Evolutionary conservation across 2,797 vertebrate genomes (phyloP), one percentile per base, ranked within the genome.

Genomic region (Anas georgica): DNA sequence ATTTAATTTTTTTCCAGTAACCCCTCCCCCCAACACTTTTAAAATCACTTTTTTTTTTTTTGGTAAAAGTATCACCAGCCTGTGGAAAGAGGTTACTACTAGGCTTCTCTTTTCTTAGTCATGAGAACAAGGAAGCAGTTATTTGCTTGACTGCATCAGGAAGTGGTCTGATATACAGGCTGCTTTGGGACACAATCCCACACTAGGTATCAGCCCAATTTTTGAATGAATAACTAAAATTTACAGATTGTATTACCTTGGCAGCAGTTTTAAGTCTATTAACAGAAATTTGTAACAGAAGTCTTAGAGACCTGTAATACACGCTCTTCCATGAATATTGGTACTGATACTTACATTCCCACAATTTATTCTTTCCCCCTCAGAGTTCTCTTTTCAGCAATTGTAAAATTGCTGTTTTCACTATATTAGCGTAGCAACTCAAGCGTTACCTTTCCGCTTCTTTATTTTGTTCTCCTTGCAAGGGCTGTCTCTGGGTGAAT

Each of bases 381-480:
- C 21, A 4, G 15, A 72, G 66, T 50, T 81, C 54, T 58, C 41
- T 31, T 59, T 26, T 8, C 15, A 43, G 55, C 55, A 91, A 54
- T 73, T 80, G 63, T 43, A n/a, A 68, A 68, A 56, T 2, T 54
- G 9, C 23, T 12, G 23, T 39, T 90, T 74, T 33, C 76, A 37
- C 10, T 58, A 7, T 29, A 46, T 31, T 2, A n/a, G 5, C 5
- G 26, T 1, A 69, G 56, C 35, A 83, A 56, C 4, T 54, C 6
- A 0, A 31, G 39, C 26, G 66, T 80, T 95, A 99, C 99, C 99
- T 99, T 99, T 99, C 59, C 99, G 97, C 68, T 99, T 99, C 97
- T 99, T 99, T 62, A 98, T 96, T 97, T 99, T 99, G 84, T 98
- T 99, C 84, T 99, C 98, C 82, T 98, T 98, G 58, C 98, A 97